These are phyloP conservation scores for Poecilia picta DNA, from an alignment of 2,797 vertebrate species.

Conservation along the genomic window DNA sequence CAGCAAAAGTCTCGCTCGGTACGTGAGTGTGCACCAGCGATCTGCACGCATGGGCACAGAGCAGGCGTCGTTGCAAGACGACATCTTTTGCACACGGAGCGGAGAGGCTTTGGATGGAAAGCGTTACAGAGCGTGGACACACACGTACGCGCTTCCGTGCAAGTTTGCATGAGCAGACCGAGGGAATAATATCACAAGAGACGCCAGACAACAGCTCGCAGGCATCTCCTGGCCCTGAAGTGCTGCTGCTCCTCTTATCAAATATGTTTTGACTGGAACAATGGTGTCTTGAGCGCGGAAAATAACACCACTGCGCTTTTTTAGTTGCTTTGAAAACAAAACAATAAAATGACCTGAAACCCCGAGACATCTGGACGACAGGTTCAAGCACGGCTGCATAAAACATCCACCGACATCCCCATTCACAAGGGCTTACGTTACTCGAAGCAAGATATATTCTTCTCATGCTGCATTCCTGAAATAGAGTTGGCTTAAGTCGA, in stretches of 20 bases:
- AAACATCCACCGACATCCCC: constrained; percentile 19
- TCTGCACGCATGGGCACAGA: constrained; percentile 42
- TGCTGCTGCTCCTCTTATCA: constrained; percentile 75
- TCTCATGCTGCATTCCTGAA: constrained; percentile 57
- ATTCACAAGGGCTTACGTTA: background rate
- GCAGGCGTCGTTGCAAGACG: constrained; percentile 43
- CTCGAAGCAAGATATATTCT: constrained; percentile 43
- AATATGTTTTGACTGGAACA: constrained; percentile 79
- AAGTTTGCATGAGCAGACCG: constrained; percentile 45
- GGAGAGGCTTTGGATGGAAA: constrained; percentile 52
- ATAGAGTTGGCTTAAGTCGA: constrained; percentile 68
- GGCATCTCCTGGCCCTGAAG: constrained; percentile 74
- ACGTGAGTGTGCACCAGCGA: constrained; percentile 54
- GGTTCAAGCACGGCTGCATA: constrained; percentile 49
- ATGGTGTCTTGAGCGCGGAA: constrained; percentile 73
- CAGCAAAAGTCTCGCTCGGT: constrained; percentile 67
- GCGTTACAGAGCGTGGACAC: constrained; percentile 28
- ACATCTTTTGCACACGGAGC: constrained; percentile 44
- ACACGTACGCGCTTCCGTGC: constrained; percentile 22
- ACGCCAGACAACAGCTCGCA: constrained; percentile 73
- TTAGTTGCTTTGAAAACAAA: constrained; percentile 64
- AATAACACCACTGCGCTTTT: constrained; percentile 65
- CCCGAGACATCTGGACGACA: constrained; percentile 70
- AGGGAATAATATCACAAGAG: constrained; percentile 68
- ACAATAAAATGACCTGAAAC: constrained; percentile 72